A percentile compares a stretch with the other conserved stretches of the same genome.
Conservation (phyloP, 2,113 vertebrate genomes). For the Caretta caretta region DNA sequence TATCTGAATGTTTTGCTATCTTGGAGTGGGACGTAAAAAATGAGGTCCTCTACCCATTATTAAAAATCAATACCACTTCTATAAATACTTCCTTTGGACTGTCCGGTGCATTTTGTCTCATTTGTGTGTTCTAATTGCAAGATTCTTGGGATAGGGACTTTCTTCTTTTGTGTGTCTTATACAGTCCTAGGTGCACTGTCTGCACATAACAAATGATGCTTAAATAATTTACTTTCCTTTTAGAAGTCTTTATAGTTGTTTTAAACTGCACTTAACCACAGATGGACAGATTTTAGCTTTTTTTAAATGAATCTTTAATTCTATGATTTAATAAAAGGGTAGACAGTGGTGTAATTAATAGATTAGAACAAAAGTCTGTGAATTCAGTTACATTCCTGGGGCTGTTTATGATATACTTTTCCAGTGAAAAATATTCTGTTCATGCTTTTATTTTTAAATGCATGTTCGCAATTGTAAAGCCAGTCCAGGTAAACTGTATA, state of each 20-base stretch:
- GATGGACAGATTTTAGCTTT: not conserved
- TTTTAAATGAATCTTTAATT: not conserved
- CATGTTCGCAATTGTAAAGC: not conserved
- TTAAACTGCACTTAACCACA: not conserved
- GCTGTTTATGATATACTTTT: not conserved
- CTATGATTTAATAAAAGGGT: not conserved
- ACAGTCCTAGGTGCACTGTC: not conserved
- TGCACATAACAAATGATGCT: not conserved
- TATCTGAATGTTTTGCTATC: not conserved
- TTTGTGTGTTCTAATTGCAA: not conserved
- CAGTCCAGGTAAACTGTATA: not conserved
- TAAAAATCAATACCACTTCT: not conserved
- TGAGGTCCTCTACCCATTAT: not conserved
- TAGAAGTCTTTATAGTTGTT: not conserved
- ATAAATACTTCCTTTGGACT: not conserved
- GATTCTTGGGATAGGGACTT: not conserved
- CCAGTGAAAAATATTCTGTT: not conserved
- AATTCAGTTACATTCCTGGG: not conserved
- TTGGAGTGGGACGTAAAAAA: not conserved
- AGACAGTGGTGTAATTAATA: not conserved
- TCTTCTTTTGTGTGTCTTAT: not conserved
- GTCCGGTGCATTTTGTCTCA: not conserved
- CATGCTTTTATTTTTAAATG: not conserved
- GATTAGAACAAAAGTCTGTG: accelerated
- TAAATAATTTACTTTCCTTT: not conserved